These are phyloP conservation scores for Rhagium mordax DNA, from an alignment of 2,888 invertebrate genomes.

Conservation along the genomic window DNA sequence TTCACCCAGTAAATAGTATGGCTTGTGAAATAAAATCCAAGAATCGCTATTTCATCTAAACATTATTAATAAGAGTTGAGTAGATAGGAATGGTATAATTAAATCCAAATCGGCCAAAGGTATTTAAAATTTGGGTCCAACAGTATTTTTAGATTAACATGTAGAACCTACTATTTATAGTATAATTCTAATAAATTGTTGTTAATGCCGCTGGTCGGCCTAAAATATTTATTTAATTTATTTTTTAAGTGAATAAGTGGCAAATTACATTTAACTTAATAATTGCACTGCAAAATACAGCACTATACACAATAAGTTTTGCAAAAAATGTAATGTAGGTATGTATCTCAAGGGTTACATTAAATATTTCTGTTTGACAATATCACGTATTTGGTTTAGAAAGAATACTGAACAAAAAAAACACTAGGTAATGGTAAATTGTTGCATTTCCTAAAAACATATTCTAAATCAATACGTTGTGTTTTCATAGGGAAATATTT, in stretches of 20 bases:
- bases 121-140: constrained; percentile 52
- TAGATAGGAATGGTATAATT: background rate
- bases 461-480: background rate
- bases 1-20: too few species aligned
- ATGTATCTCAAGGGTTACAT: background rate
- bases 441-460: too few species aligned
- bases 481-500: background rate
- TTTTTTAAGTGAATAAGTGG: constrained; percentile 47
- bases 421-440: too few species aligned
- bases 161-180: constrained; percentile 26
- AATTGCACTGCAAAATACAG: constrained; percentile 24
- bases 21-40: too few species aligned
- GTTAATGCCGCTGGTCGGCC: constrained; percentile 50
- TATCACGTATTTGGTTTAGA: too few species aligned
- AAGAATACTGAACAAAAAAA: too few species aligned
- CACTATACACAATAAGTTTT: constrained; percentile 16
- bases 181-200: constrained; percentile 22
- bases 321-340: background rate
- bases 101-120: constrained; percentile 13
- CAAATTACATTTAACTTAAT: constrained; percentile 39
- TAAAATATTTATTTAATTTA: constrained; percentile 28
- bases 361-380: background rate
- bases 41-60: too few species aligned
- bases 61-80: too few species aligned
- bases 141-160: constrained; percentile 54